phyloP scores from a whole-genome alignment of 2,888 invertebrate species.

The Ichneumoninae sp. region DNA sequence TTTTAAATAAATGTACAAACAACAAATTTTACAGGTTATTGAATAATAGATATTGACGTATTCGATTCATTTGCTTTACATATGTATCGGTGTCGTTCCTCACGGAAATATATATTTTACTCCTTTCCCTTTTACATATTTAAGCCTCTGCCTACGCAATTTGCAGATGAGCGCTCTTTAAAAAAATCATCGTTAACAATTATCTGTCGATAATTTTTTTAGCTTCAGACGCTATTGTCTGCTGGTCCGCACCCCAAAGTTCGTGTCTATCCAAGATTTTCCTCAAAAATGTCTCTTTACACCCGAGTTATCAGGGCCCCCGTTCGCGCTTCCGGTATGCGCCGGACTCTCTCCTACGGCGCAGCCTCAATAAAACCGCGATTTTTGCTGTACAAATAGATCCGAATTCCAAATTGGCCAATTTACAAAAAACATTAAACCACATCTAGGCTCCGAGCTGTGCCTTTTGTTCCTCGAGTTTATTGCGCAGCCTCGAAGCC shows the following conservation, averaged over 20 bases:
- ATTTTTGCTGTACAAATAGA: constrained; percentile 5
- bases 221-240: neutral
- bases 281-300: neutral
- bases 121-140: neutral
- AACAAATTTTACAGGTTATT: neutral
- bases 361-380: neutral
- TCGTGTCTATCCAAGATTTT: neutral
- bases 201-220: neutral
- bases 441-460: neutral
- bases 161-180: neutral
- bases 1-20: too few relatives aligned
- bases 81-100: neutral
- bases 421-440: constrained; percentile 1
- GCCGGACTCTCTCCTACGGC: neutral
- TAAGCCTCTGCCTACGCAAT: neutral
- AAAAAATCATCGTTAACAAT: neutral
- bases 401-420: neutral
- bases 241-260: neutral
- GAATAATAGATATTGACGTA: too few relatives aligned
- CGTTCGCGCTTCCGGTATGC: neutral
- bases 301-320: neutral
- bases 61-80: neutral
- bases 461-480: neutral
- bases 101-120: neutral
- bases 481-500: neutral